These are phyloP conservation scores for Synergus umbraculus DNA, from an alignment of 2,888 invertebrate genomes.

Conservation along the genomic window DNA sequence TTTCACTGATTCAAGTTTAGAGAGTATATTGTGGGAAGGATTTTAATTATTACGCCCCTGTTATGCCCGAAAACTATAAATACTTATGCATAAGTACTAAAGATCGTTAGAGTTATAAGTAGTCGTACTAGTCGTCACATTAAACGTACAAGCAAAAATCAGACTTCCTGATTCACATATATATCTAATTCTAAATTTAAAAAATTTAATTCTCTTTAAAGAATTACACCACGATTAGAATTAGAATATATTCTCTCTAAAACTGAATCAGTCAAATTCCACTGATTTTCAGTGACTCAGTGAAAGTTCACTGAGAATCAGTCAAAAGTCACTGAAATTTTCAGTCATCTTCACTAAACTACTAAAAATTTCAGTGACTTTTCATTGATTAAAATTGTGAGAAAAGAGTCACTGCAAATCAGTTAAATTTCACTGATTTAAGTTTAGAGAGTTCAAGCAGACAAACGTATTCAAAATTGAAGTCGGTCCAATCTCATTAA, in stretches of 20 bases:
- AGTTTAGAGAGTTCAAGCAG: neutral
- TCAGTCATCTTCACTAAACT: too few species aligned
- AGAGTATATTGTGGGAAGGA: neutral
- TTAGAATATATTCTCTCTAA: neutral
- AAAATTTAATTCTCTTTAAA: neutral
- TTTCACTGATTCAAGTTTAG: too few species aligned
- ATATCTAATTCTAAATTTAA: neutral
- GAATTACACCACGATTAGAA: neutral
- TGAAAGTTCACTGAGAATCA: too few species aligned
- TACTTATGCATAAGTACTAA: slow-evolving; percentile 11
- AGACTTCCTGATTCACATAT: slow-evolving; percentile 17
- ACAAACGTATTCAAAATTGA: neutral
- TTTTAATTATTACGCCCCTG: slow-evolving; percentile 1
- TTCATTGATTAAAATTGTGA: too few species aligned
- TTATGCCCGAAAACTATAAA: slow-evolving; percentile 8
- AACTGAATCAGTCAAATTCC: too few species aligned
- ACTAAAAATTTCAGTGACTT: too few species aligned
- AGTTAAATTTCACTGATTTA: too few species aligned
- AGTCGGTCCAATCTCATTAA: neutral
- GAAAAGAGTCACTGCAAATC: too few species aligned
- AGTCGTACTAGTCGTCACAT: neutral
- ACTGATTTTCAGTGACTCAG: too few species aligned
- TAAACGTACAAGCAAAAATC: neutral
- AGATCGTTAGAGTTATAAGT: neutral
- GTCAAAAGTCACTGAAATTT: too few species aligned